These are phyloP conservation scores for Distichodus sexfasciatus DNA, from an alignment of 2,797 vertebrate species.

Conservation along the genomic window DNA sequence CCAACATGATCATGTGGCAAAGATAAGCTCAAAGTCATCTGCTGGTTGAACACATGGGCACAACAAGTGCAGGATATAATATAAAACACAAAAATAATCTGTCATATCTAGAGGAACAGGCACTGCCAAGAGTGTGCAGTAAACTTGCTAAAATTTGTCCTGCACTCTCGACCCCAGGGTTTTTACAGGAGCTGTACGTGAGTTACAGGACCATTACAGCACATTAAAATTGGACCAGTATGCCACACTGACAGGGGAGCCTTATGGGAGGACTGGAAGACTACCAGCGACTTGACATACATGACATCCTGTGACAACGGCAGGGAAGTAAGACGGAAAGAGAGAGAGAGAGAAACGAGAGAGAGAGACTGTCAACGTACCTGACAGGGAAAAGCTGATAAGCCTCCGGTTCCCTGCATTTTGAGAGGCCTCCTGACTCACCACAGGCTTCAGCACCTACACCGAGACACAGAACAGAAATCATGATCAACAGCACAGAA, in stretches of 20 bases:
- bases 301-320: not conserved
- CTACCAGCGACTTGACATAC: not conserved
- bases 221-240: not conserved
- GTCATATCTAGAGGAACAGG: too few relatives aligned
- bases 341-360: not conserved
- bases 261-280: not conserved
- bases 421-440: slow-evolving; percentile 81
- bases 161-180: too few relatives aligned
- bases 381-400: slow-evolving; percentile 94
- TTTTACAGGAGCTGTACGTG: not conserved
- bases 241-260: not conserved
- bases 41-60: too few relatives aligned
- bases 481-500: slow-evolving; percentile 29
- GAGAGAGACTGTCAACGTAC: slow-evolving; percentile 62
- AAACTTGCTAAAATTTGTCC: too few relatives aligned
- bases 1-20: too few relatives aligned
- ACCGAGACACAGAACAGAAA: slow-evolving; percentile 41
- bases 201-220: not conserved
- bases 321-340: not conserved
- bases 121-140: too few relatives aligned
- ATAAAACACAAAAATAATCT: too few relatives aligned
- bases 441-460: slow-evolving; percentile 89
- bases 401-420: slow-evolving; percentile 86
- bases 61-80: too few relatives aligned
- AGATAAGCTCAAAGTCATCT: too few relatives aligned